Percentiles rank a stretch among this genome's conserved stretches.
Evolutionary conservation across 2,888 invertebrate species (phyloP).

Genomic region (Buathra laborator): DNA sequence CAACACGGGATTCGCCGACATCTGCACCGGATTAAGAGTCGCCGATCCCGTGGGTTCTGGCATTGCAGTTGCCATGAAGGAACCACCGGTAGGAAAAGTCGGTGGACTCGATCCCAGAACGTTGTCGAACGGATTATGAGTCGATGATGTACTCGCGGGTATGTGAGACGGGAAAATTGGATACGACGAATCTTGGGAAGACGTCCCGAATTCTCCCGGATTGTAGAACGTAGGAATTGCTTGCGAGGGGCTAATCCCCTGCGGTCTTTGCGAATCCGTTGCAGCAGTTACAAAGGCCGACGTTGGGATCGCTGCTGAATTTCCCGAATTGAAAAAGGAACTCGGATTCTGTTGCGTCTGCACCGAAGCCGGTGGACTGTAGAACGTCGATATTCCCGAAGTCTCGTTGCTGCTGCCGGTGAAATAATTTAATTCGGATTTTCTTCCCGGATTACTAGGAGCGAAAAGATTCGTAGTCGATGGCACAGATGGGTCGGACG

Average conservation of each 20-base stretch:
- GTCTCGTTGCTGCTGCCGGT: slow-evolving; percentile 15
- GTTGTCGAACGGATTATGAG: slow-evolving; percentile 41
- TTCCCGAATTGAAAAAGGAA: slow-evolving; percentile 45
- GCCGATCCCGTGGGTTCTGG: slow-evolving; percentile 82
- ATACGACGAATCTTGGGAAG: slow-evolving; percentile 19
- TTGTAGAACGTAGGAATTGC: slow-evolving; percentile 75
- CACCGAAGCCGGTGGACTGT: slow-evolving; percentile 37
- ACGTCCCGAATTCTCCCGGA: slow-evolving; percentile 72
- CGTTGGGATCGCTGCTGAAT: background rate
- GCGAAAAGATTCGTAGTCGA: slow-evolving; percentile 67
- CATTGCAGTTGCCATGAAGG: slow-evolving; percentile 71
- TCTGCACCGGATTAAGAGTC: slow-evolving; percentile 81
- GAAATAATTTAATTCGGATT: slow-evolving; percentile 65
- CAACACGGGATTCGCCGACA: slow-evolving; percentile 77
- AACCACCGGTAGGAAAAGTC: slow-evolving; percentile 61
- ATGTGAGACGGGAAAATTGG: slow-evolving; percentile 50
- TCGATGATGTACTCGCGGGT: slow-evolving; percentile 34
- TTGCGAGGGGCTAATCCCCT: slow-evolving; percentile 39
- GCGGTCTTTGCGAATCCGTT: slow-evolving; percentile 4
- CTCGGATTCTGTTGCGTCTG: slow-evolving; percentile 39
- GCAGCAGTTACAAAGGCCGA: slow-evolving; percentile 22
- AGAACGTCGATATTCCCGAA: slow-evolving; percentile 23
- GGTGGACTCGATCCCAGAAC: slow-evolving; percentile 51
- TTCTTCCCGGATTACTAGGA: slow-evolving; percentile 30
- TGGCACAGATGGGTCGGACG: slow-evolving; percentile 1